A percentile compares a stretch with the other conserved stretches of the same genome.
Evolutionary conservation across 1,140 invertebrate genomes (phyloP).

Genomic region (Plutomurus gul): DNA sequence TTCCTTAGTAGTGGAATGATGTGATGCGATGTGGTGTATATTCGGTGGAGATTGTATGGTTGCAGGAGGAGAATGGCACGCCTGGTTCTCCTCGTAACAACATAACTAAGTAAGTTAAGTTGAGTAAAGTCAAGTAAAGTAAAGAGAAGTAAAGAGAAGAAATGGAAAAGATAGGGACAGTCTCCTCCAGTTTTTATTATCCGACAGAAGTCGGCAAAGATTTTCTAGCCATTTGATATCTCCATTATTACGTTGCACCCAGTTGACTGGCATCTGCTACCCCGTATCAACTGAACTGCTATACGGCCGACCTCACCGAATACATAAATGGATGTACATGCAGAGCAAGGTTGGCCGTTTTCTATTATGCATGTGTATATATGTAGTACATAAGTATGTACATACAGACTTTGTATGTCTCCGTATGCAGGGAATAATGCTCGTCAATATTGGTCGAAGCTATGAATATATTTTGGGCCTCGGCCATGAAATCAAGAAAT

Average conservation of each 20-base stretch:
- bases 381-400: not conserved
- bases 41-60: conserved; percentile 8
- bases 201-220: conserved; percentile 1
- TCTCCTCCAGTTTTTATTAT: conserved; percentile 36
- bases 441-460: conserved; percentile 44
- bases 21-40: conserved; percentile 7
- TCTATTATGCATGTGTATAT: not conserved
- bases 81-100: conserved; percentile 22
- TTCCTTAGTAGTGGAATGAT: not conserved
- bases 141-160: not conserved
- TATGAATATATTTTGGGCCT: conserved; percentile 48
- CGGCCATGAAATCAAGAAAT: conserved; percentile 43
- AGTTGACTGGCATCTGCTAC: conserved; percentile 50
- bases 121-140: not conserved
- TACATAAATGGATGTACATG: not conserved
- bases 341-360: not conserved
- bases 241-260: conserved; percentile 49
- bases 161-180: not conserved
- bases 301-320: no score
- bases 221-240: conserved; percentile 45
- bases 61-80: conserved; percentile 11
- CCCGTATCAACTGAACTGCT: no score
- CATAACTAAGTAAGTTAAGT: conserved; percentile 21
- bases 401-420: not conserved
- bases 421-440: not conserved